Base-by-base conservation (phyloP, 2,113 vertebrate genomes). In the Erythrocercus mccallii region DNA sequence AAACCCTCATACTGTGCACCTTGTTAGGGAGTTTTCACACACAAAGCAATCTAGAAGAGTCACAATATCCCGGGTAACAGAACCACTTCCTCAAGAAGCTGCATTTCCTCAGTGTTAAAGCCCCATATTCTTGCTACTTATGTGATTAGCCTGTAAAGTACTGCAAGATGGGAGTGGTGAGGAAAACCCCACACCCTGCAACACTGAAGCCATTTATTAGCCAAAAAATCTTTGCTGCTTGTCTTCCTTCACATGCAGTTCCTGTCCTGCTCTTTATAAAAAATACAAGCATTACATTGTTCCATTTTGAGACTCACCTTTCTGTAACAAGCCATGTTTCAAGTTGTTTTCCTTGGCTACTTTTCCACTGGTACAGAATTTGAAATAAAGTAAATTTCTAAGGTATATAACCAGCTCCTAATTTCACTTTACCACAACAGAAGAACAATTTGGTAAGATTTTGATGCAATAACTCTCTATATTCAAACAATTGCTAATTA, bases 201-300 rank as follows among this genome's bases (percentile, higher is more conserved):
- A 19, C 35, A 48, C 48, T 35, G 24, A 76, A 79, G 11, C 13
- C 24, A 16, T 60, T 82, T 72, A 5, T 40, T 16, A 37, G 1
- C 60, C 21, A 19, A 3, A 45, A 4, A 60, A 30, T 20, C 9
- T 60, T 60, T 30, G 18, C 37, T 47, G 21, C 20, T n/a, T 18
- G 5, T n/a, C 35, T 81, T 38, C 40, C 30, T 58, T n/a, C 50
- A 9, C 0, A 0, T 1, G 12, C n/a, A 54, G 10, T 27, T 38
- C 22, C 35, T 25, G 8, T 3, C 14, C 13, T 5, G 9, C 6
- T 50, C 48, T 44, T 48, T 6, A 3, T 19, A 58, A 61, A 12
- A 50, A 65, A 11, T 1, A 18, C 22, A 64, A 47, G 4, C 21
- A 48, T 31, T 30, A 31, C 5, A 0, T 7, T 15, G 15, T 65